Evolutionary conservation across 2,888 invertebrate genomes (phyloP).

Genomic region (Taphrorychus bicolor): DNA sequence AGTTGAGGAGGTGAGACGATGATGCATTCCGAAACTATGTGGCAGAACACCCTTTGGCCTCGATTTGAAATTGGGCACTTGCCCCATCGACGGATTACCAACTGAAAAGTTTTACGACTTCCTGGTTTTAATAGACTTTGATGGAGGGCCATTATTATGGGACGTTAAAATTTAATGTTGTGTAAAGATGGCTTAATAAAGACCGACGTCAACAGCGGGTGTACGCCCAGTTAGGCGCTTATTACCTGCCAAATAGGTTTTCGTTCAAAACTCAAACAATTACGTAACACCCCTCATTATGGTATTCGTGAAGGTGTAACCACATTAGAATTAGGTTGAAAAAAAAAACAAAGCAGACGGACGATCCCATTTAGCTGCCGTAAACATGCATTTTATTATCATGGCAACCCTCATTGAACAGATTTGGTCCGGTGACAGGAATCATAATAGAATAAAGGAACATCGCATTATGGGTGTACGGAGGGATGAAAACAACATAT

Average conservation of each 20-base stretch:
- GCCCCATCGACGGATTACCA: not conserved
- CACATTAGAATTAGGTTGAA: not conserved
- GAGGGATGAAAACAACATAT: slow-evolving; percentile 39
- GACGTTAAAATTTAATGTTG: slow-evolving; percentile 12
- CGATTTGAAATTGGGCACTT: not conserved
- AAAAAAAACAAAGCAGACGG: not conserved
- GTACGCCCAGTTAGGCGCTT: too few relatives aligned
- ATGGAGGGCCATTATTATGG: not conserved
- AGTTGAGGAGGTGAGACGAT: not conserved
- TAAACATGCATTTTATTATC: slow-evolving; percentile 9
- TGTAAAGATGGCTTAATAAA: slow-evolving; percentile 6
- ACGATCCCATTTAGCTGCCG: not conserved
- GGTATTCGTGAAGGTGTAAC: not conserved
- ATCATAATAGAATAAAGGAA: slow-evolving; percentile 40
- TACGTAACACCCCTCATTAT: not conserved
- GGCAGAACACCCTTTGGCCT: not conserved
- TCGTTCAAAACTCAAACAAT: not conserved
- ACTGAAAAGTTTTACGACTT: slow-evolving; percentile 12
- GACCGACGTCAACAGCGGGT: too few relatives aligned
- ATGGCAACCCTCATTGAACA: slow-evolving; percentile 17
- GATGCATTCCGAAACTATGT: not conserved
- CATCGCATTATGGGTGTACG: slow-evolving; percentile 38
- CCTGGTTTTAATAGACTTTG: slow-evolving; percentile 6
- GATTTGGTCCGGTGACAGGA: slow-evolving; percentile 31
- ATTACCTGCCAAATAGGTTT: not conserved